Base-by-base conservation (phyloP, 2,888 invertebrate genomes). In the Adineta ricciae region DNA sequence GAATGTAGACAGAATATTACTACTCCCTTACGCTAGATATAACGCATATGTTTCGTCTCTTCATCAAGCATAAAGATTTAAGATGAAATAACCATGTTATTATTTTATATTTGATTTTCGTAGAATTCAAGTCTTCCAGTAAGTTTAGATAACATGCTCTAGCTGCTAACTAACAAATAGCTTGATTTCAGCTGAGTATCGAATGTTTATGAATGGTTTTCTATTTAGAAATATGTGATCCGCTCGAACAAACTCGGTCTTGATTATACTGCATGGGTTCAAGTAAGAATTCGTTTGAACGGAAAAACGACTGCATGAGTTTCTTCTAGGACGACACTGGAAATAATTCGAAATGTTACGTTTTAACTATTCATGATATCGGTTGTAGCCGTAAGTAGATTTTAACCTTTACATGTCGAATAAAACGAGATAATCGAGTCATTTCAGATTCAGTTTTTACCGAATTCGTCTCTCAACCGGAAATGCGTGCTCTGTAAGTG, bases 281-380 rank as follows among this genome's bases (percentile, higher is more conserved):
- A 85, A 72, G 78, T 78, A 78, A 78, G 14, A 3, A 41, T 24
- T 41, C 1, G 2, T 41, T 21, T 50, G 50, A 24, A 41, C 21
- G 4, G 41, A 19, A 11, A 73, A 32, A 24, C n/a, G n/a, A 38
- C 38, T 21, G 4, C 38, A 38, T 41, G n/a, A 11, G 14, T 78
- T 78, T 41, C 0, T 3, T 41, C 38, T 38, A 84, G 56, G 56
- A 86, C 46, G 86, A 86, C 36, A 83, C 38, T 21, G 41, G 38
- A 5, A 19, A 46, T 14, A 64, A 38, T 49, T 49, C 82, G 32
- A 84, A 83, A 84, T 86, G 86, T n/a, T 82, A 84, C 87, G 95
- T 96, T 89, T 91, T 96, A 85, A 96, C 95, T 50, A 94, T 95
- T 0, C 95, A 96, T 91, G 95, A 96, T 90, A 92, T 96, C 88